Evolutionary conservation across 2,113 vertebrate genomes (phyloP).

Genomic region (Sander lucioperca): DNA sequence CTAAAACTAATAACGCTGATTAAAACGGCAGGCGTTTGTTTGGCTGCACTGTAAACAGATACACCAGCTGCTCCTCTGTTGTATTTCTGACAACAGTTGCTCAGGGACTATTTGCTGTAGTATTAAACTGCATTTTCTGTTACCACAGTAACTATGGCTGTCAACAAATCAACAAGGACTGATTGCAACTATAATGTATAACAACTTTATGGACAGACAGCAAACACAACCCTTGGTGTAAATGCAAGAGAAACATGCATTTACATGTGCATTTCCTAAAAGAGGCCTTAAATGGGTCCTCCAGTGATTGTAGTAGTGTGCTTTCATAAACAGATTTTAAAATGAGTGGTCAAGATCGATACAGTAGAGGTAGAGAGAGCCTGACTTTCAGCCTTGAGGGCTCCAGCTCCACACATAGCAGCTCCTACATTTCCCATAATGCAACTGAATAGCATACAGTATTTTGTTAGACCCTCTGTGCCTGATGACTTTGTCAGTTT

Average conservation of each 20-base stretch:
- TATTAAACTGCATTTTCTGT: background rate
- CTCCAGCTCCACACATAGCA: background rate
- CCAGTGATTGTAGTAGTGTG: background rate
- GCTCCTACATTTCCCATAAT: background rate
- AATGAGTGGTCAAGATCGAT: background rate
- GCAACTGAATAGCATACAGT: background rate
- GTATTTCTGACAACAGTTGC: background rate
- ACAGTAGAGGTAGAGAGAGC: background rate
- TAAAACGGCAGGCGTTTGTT: background rate
- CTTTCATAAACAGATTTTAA: background rate
- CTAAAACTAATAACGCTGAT: background rate
- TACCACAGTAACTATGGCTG: background rate
- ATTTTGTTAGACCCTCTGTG: background rate
- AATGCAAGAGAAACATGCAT: background rate
- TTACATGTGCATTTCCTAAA: background rate
- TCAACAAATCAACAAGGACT: background rate
- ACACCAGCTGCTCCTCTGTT: background rate
- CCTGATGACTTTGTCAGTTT: background rate
- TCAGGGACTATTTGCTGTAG: background rate
- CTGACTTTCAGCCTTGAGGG: too few species aligned
- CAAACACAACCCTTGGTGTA: background rate
- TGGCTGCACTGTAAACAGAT: background rate
- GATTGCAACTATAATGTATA: background rate
- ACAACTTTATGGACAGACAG: background rate
- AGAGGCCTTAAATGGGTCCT: background rate